Evolutionary conservation across 2,797 vertebrate species (phyloP).

Genomic region (Decapterus maruadsi): DNA sequence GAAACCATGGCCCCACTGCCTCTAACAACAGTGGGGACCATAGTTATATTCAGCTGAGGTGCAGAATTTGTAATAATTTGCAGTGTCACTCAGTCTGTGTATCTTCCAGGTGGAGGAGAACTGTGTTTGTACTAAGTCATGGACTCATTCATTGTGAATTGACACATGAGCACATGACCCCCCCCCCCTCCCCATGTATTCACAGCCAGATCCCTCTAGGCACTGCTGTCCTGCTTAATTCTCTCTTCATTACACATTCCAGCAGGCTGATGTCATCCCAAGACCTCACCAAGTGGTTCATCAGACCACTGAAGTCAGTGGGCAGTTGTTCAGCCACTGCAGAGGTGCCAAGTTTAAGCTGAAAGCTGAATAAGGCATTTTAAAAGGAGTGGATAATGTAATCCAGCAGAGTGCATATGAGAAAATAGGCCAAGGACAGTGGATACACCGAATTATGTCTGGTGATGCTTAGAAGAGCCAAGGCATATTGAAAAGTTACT

Average conservation of each 20-base stretch:
- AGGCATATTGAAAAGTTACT: conserved; percentile 4
- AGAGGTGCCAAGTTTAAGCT: conserved; percentile 72
- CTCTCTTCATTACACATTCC: conserved; percentile 84
- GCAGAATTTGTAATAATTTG: conserved; percentile 10
- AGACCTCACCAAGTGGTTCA: conserved; percentile 71
- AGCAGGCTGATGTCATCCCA: conserved; percentile 79
- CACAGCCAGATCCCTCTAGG: conserved; percentile 53
- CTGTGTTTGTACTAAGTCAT: conserved; percentile 48
- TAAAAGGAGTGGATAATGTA: conserved; percentile 60
- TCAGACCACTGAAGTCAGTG: conserved; percentile 49
- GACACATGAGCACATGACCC: conserved; percentile 50
- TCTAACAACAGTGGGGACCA: background rate
- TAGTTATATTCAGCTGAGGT: background rate
- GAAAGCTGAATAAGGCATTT: conserved; percentile 76
- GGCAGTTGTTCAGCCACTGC: conserved; percentile 63
- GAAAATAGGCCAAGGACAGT: conserved; percentile 55
- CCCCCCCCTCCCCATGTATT: background rate
- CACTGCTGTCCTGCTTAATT: conserved; percentile 67
- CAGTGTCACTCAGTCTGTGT: conserved; percentile 16
- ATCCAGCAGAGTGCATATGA: conserved; percentile 59
- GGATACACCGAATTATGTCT: conserved; percentile 19
- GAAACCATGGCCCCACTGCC: background rate
- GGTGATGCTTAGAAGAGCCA: conserved; percentile 3
- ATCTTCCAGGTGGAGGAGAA: conserved; percentile 29
- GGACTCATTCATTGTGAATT: conserved; percentile 46